A percentile compares a stretch with the other conserved stretches of the same genome.
These are phyloP conservation scores for Catostylus mosaicus DNA, from an alignment of 30 jellyfish, hydroid and myxozoan genomes.

Conservation along the genomic window DNA sequence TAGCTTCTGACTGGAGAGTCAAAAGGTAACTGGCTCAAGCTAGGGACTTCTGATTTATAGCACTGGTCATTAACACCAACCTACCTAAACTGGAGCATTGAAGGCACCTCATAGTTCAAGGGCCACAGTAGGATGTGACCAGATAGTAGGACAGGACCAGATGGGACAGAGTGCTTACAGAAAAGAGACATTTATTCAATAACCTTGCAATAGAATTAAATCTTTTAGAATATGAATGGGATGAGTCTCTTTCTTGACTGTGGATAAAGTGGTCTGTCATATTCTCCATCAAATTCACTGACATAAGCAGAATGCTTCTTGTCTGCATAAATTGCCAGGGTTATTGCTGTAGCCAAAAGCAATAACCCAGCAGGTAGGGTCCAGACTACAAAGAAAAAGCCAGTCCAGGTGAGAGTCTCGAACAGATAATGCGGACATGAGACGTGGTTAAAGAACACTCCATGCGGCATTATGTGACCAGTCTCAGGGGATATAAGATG, in stretches of 20 bases:
- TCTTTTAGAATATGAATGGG: slow-evolving; percentile 69
- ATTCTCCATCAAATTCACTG: slow-evolving; percentile 73
- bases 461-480: slow-evolving; percentile 85
- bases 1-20: no score
- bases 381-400: slow-evolving; percentile 72
- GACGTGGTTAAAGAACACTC: slow-evolving; percentile 47
- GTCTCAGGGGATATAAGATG: slow-evolving; percentile 38
- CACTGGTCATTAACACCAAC: no score
- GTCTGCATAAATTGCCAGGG: slow-evolving; percentile 66
- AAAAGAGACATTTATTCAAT: no score
- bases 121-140: no score
- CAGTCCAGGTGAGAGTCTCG: slow-evolving; percentile 86
- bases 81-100: no score
- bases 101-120: no score
- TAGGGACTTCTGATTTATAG: no score
- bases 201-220: no score
- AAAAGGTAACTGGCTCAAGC: no score
- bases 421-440: slow-evolving; percentile 88
- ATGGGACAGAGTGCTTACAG: no score
- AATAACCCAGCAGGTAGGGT: slow-evolving; percentile 72
- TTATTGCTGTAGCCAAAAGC: slow-evolving; percentile 66
- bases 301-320: slow-evolving; percentile 73
- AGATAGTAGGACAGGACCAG: no score
- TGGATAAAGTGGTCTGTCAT: slow-evolving; percentile 72
- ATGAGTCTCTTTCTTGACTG: slow-evolving; percentile 58